Conservation (phyloP, 2,888 invertebrate genomes). For the Seira musarum region DNA sequence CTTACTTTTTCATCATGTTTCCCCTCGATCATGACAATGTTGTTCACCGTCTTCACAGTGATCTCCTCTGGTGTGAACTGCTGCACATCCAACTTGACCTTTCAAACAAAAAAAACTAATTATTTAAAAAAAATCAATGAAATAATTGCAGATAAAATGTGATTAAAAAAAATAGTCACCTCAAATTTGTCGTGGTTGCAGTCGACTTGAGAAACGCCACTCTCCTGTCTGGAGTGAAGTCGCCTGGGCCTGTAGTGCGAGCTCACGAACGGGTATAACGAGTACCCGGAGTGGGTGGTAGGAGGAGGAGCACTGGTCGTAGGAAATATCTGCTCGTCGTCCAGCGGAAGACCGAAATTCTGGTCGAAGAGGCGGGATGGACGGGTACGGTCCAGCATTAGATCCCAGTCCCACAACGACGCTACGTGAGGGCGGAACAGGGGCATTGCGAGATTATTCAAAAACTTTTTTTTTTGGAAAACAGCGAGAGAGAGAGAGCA, state of each 20-base stretch:
- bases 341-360: slow-evolving; percentile 56
- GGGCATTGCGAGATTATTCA: too few relatives aligned
- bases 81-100: slow-evolving; percentile 70
- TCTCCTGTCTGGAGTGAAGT: slow-evolving; percentile 46
- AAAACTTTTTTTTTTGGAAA: too few relatives aligned
- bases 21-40: slow-evolving; percentile 70
- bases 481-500: too few relatives aligned
- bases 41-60: slow-evolving; percentile 71
- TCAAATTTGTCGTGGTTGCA: slow-evolving; percentile 63
- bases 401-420: slow-evolving; percentile 41
- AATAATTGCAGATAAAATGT: not conserved
- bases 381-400: slow-evolving; percentile 29
- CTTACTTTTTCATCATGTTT: slow-evolving; percentile 57
- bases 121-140: not conserved
- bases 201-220: slow-evolving; percentile 59
- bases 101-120: too few relatives aligned
- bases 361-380: slow-evolving; percentile 62
- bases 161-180: slow-evolving; percentile 43
- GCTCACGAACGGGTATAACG: slow-evolving; percentile 20
- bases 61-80: slow-evolving; percentile 71
- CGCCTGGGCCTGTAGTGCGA: slow-evolving; percentile 49
- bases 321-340: slow-evolving; percentile 55
- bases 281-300: slow-evolving; percentile 20
- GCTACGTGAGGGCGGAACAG: slow-evolving; percentile 19
- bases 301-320: not conserved